Percentiles rank a stretch among this genome's conserved stretches.
Conservation (phyloP, 2,797 vertebrate species). For the Clarias laeviceps region DNA sequence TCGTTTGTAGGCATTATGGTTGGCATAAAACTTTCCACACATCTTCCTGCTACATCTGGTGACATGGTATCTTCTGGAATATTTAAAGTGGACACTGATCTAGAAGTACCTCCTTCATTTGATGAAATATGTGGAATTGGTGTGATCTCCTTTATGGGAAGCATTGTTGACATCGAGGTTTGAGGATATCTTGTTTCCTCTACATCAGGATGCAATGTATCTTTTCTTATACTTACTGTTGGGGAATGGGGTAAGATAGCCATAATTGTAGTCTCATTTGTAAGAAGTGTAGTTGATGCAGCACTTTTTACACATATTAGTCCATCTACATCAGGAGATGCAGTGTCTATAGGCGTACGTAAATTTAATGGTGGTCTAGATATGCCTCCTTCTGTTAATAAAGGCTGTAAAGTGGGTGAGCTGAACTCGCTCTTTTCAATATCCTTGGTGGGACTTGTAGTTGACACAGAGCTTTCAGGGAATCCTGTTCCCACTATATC, state of each 20-base stretch:
- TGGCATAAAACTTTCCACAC: neutral
- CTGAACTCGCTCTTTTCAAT: neutral
- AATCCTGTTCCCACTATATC: neutral
- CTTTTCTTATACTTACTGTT: conserved; percentile 8
- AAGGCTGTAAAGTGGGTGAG: neutral
- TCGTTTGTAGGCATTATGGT: neutral
- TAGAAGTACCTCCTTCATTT: neutral
- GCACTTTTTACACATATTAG: neutral
- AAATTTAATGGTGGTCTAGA: neutral
- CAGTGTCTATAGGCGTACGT: neutral
- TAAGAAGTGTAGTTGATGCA: neutral
- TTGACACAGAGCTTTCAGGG: neutral
- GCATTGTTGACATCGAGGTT: neutral
- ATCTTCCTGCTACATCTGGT: neutral
- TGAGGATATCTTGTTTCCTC: neutral
- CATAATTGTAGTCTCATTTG: conserved; percentile 32
- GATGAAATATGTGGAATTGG: neutral
- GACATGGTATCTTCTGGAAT: neutral
- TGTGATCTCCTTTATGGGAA: neutral
- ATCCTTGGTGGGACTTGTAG: neutral
- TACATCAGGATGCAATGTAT: neutral
- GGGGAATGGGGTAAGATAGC: conserved; percentile 32
- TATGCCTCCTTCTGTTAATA: neutral
- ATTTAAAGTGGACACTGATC: neutral
- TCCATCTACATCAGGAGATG: neutral